A percentile compares a stretch with the other conserved stretches of the same genome.
Evolutionary conservation across 2,797 vertebrate species (phyloP).

Genomic region (Oryzias dopingdopingensis): DNA sequence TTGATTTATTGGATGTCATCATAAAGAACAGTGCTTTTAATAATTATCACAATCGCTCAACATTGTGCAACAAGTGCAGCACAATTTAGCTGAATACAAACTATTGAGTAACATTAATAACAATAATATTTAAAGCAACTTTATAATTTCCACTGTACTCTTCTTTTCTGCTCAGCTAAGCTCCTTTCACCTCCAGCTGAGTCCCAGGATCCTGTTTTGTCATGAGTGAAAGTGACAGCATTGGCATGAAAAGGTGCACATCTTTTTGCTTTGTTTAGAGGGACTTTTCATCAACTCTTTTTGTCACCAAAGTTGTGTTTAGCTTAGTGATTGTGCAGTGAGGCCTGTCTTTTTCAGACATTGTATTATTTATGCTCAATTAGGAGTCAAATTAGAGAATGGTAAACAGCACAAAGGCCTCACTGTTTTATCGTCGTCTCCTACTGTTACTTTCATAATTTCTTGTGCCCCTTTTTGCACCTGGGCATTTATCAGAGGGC

Average conservation of each 20-base stretch:
- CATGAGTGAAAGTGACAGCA: constrained; percentile 51
- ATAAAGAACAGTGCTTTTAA: constrained; percentile 9
- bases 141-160: constrained; percentile 20
- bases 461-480: constrained; percentile 41
- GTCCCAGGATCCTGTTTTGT: constrained; percentile 39
- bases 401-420: constrained; percentile 58
- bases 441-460: constrained; percentile 53
- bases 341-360: constrained; percentile 50
- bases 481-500: constrained; percentile 46
- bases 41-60: no score
- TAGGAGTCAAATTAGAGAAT: constrained; percentile 63
- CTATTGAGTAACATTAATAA: no score
- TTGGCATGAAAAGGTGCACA: constrained; percentile 34
- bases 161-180: constrained; percentile 18
- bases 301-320: constrained; percentile 18
- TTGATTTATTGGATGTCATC: constrained; percentile 14
- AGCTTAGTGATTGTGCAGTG: constrained; percentile 19
- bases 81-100: no score
- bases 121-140: no score
- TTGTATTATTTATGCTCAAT: constrained; percentile 57
- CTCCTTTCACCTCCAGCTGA: constrained; percentile 33
- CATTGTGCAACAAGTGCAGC: no score
- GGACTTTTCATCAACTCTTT: constrained; percentile 2
- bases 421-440: constrained; percentile 56
- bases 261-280: constrained; percentile 11